phyloP scores from a whole-genome alignment of 2,797 vertebrate species.

The Paguma larvata region DNA sequence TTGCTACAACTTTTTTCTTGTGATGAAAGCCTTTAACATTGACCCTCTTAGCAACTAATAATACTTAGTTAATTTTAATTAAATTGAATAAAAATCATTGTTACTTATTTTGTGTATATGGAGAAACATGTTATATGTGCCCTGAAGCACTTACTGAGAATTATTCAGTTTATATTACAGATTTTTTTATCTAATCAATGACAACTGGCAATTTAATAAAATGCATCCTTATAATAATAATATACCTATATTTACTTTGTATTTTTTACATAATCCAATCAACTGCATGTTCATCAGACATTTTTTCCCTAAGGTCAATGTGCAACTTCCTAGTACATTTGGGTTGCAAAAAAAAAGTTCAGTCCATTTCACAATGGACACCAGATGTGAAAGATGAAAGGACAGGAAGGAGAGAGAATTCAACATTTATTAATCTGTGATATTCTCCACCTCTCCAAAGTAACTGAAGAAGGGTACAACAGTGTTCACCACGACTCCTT shows the following conservation, averaged over 20 bases:
- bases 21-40: background rate
- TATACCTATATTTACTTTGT: background rate
- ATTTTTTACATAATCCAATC: slow-evolving; percentile 15
- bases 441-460: background rate
- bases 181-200: background rate
- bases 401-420: background rate
- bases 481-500: background rate
- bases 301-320: background rate
- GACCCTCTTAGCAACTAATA: background rate
- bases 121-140: background rate
- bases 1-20: background rate
- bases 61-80: background rate
- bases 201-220: background rate
- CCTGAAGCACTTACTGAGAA: background rate
- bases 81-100: background rate
- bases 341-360: background rate
- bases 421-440: background rate
- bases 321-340: background rate
- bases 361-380: background rate
- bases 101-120: background rate
- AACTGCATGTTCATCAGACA: background rate
- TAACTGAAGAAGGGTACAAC: background rate
- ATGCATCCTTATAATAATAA: background rate
- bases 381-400: background rate
- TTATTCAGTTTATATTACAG: background rate